Evolutionary conservation across 2,113 vertebrate species (phyloP).

Genomic region (Chrysemys picta): DNA sequence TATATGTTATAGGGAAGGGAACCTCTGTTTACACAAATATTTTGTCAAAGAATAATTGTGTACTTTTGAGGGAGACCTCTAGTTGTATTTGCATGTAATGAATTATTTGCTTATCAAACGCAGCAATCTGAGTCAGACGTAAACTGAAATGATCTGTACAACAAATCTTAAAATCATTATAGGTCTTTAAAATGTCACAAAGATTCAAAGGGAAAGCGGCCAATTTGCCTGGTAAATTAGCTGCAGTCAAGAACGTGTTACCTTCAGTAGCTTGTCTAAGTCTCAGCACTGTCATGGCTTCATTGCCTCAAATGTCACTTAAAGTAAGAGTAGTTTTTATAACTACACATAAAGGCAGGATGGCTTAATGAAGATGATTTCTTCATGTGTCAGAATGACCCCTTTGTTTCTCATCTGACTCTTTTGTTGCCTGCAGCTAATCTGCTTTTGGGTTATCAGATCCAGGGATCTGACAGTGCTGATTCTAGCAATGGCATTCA

Average conservation of each 20-base stretch:
- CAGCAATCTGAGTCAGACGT: fast-evolving
- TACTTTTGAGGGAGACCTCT: neutral
- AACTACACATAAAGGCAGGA: conserved; percentile 87
- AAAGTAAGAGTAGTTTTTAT: conserved; percentile 87
- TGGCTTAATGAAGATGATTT: conserved; percentile 95
- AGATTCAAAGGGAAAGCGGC: conserved; percentile 50
- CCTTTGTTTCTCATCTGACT: conserved; percentile 88
- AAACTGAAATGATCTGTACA: conserved; percentile 12
- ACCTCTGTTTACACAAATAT: neutral
- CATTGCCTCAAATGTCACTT: conserved; percentile 79
- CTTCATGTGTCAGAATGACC: conserved; percentile 96
- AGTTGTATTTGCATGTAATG: neutral
- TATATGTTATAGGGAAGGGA: neutral
- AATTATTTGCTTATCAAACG: neutral
- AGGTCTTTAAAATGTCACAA: conserved; percentile 40
- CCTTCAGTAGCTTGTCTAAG: conserved; percentile 53
- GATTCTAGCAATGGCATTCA: conserved; percentile 90
- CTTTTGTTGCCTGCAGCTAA: conserved; percentile 82
- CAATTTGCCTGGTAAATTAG: conserved; percentile 43
- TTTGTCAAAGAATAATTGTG: neutral
- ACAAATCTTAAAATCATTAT: conserved; percentile 56
- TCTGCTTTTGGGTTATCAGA: conserved; percentile 84
- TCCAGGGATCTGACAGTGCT: conserved; percentile 82
- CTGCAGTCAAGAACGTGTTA: conserved; percentile 1
- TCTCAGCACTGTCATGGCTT: conserved; percentile 35